These are phyloP conservation scores for Siphonodentalium dalli DNA, from an alignment of 2,888 invertebrate species.

Conservation along the genomic window DNA sequence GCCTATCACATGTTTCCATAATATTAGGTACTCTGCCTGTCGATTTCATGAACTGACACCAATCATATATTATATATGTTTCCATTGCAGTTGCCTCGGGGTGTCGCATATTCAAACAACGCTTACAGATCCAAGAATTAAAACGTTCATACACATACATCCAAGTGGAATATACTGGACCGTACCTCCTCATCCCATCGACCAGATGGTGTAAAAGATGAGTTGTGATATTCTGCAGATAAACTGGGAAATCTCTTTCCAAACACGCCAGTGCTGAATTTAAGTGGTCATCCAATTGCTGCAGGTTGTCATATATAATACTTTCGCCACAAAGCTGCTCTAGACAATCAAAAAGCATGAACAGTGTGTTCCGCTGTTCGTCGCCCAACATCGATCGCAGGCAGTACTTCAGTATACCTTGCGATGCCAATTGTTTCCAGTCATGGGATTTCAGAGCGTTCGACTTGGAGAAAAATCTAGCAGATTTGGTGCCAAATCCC, in stretches of 20 bases:
- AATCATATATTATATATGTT: constrained; percentile 7
- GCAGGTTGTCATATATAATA: background rate
- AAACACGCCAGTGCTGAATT: constrained; percentile 5
- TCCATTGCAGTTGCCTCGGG: constrained; percentile 11
- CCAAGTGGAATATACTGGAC: constrained; percentile 8
- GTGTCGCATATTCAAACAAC: constrained; percentile 6
- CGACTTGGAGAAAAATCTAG: background rate
- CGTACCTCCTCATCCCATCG: background rate
- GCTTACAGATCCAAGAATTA: constrained; percentile 12
- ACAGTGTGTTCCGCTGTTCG: background rate
- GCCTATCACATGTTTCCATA: too few relatives aligned
- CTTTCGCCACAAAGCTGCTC: background rate
- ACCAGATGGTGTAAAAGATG: background rate
- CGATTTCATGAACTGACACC: background rate
- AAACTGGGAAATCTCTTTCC: constrained; percentile 3
- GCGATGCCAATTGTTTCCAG: constrained; percentile 3
- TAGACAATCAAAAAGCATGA: constrained; percentile 5
- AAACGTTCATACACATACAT: constrained; percentile 11
- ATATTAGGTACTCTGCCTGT: constrained; percentile 2
- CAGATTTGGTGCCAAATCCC: constrained; percentile 3
- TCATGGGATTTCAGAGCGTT: constrained; percentile 3
- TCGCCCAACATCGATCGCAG: background rate
- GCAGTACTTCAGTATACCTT: constrained; percentile 1
- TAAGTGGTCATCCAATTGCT: constrained; percentile 1
- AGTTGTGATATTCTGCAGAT: too few relatives aligned